These are phyloP conservation scores for Gambusia affinis DNA, from an alignment of 2,113 vertebrate genomes.

Conservation along the genomic window DNA sequence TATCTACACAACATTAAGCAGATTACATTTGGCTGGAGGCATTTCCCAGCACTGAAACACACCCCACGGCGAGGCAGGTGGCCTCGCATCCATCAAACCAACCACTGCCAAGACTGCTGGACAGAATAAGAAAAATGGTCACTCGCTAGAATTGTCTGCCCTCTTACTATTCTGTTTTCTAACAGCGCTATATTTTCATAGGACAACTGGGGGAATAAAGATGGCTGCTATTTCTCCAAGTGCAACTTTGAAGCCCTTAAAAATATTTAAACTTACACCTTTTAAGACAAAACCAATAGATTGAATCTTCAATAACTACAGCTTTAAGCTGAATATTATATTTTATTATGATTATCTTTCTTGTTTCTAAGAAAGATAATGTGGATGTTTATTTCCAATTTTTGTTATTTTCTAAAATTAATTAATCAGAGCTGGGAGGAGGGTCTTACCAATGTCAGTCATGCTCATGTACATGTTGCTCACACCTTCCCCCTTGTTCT, in stretches of 20 bases:
- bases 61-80: constrained; percentile 69
- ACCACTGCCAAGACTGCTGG: constrained; percentile 41
- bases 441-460: too few relatives aligned
- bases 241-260: constrained; percentile 9
- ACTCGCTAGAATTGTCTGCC: constrained; percentile 49
- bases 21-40: constrained; percentile 74
- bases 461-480: too few relatives aligned
- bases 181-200: constrained; percentile 34
- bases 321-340: constrained; percentile 8
- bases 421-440: too few relatives aligned
- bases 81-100: constrained; percentile 69
- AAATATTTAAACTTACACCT: constrained; percentile 10
- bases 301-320: neutral
- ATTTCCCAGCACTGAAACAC: constrained; percentile 65
- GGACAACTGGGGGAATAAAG: constrained; percentile 13
- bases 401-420: neutral
- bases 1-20: constrained; percentile 82
- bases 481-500: too few relatives aligned
- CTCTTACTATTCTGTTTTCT: constrained; percentile 33
- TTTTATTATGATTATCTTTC: neutral
- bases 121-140: constrained; percentile 43
- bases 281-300: neutral
- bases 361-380: neutral
- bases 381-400: neutral
- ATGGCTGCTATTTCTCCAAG: constrained; percentile 8